Evolutionary conservation across 2,888 invertebrate genomes (phyloP), one percentile per base, ranked within the genome.

Genomic region (Trissolcus brochymenae): DNA sequence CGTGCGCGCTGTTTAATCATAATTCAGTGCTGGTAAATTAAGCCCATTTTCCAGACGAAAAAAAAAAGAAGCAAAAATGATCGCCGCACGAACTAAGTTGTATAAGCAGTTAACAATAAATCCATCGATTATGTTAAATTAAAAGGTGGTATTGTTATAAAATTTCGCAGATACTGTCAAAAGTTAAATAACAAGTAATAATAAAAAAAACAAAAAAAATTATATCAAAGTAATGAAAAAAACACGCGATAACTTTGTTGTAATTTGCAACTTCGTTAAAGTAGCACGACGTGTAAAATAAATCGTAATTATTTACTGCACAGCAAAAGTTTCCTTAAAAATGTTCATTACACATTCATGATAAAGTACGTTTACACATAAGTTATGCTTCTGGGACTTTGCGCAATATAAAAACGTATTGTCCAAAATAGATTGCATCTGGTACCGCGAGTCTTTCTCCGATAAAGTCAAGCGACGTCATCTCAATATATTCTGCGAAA

Each of bases 91-190:
- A 53, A 4, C 25, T 57, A 54, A 67, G 62, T 56, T 43, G 55
- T 82, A 81, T 80, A 79, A 80, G 78, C 81, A 82, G 81, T 83
- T 82, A 82, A 83, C 82, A 79, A 80, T 80, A 83, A 83, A 83
- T 81, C 81, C 81, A 60, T 74, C 76, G 81, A 82, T 83, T 82
- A 70, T 76, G 78, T 56, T 29, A 49, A 73, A 64, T 73, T 59
- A 60, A 67, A 54, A 2, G 46, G 6, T 14, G 0, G 16, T 14
- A n/a, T n/a, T 14, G 14, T 1, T 16, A 46, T 16, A 6, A 16
- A 46, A 16, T 14, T 46, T 46, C 4, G 14, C 14, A 46, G 16
- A 46, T 14, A 16, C 46, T 16, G 1, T 46, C 7, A 16, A 25
- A 4, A 6, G 25, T 25, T 4, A 25, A 25, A 25, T 25, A 4